Evolutionary conservation across 2,888 invertebrate genomes (phyloP).

Genomic region (Pyralis farinalis): DNA sequence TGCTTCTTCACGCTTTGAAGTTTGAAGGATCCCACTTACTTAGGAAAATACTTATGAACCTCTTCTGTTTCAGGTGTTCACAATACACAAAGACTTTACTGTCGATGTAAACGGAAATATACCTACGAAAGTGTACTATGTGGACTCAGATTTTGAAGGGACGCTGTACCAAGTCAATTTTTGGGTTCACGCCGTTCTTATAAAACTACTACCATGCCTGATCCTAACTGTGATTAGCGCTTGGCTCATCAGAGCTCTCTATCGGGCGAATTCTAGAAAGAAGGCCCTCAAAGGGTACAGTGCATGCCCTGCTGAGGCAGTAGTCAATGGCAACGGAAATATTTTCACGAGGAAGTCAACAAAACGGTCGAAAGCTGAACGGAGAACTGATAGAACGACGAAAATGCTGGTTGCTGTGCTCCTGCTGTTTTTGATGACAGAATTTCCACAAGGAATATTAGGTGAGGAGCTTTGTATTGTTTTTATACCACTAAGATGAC

Average conservation of each 20-base stretch:
- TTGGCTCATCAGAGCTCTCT: slow-evolving; percentile 86
- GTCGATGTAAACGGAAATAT: slow-evolving; percentile 52
- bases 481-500: no score
- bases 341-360: slow-evolving; percentile 61
- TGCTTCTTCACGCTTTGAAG: no score
- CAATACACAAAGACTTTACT: slow-evolving; percentile 51
- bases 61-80: slow-evolving; percentile 59
- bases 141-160: slow-evolving; percentile 79
- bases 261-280: slow-evolving; percentile 85
- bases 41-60: slow-evolving; percentile 4
- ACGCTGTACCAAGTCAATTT: slow-evolving; percentile 86
- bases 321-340: slow-evolving; percentile 58
- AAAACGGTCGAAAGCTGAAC: slow-evolving; percentile 64
- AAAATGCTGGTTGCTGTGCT: slow-evolving; percentile 94
- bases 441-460: slow-evolving; percentile 91
- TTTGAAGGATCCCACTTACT: no score
- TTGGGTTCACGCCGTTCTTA: slow-evolving; percentile 90
- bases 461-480: slow-evolving; percentile 54
- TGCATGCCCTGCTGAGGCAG: slow-evolving; percentile 58
- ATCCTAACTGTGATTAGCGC: slow-evolving; percentile 88
- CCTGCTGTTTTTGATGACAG: slow-evolving; percentile 92
- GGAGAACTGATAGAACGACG: slow-evolving; percentile 89
- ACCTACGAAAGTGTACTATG: slow-evolving; percentile 65
- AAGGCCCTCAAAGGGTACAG: slow-evolving; percentile 78
- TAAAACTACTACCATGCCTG: slow-evolving; percentile 90